phyloP scores from a whole-genome alignment of 2,797 vertebrate genomes.

The Arctocebus calabarensis region DNA sequence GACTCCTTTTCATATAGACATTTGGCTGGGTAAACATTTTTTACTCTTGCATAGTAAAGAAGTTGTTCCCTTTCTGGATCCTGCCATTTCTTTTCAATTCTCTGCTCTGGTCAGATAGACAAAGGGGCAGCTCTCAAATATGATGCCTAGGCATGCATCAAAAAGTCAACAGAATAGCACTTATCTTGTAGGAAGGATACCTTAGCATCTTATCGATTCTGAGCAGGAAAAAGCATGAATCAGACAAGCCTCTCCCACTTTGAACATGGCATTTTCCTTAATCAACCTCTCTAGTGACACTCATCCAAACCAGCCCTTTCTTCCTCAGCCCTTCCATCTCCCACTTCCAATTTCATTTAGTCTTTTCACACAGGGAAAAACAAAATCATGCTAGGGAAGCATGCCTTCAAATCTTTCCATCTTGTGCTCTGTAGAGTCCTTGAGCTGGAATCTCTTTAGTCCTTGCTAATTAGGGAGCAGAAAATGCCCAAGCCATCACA shows the following conservation, averaged over 20 bases:
- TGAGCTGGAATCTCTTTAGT: not conserved
- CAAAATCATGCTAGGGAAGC: not conserved
- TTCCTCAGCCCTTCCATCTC: too few species aligned
- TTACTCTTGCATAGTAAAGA: not conserved
- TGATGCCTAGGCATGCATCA: not conserved
- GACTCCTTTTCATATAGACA: not conserved
- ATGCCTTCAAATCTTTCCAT: not conserved
- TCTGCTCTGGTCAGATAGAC: not conserved
- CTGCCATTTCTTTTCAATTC: not conserved
- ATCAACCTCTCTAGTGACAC: not conserved
- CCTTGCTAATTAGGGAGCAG: not conserved
- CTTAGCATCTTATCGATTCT: not conserved
- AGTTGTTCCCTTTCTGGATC: not conserved
- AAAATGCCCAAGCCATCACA: not conserved
- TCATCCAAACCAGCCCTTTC: not conserved
- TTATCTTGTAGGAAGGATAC: accelerated
- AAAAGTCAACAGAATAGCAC: not conserved
- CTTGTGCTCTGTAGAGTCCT: not conserved
- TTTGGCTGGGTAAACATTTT: not conserved
- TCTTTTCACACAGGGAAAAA: not conserved
- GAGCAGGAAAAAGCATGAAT: not conserved
- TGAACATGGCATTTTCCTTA: not conserved
- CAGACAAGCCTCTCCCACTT: not conserved
- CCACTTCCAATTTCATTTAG: not conserved
- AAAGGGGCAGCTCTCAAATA: not conserved